Percentiles rank a stretch among this genome's conserved stretches.
phyloP scores from a whole-genome alignment of 1,140 invertebrate species.

The Trachymyrmex cornetzi region DNA sequence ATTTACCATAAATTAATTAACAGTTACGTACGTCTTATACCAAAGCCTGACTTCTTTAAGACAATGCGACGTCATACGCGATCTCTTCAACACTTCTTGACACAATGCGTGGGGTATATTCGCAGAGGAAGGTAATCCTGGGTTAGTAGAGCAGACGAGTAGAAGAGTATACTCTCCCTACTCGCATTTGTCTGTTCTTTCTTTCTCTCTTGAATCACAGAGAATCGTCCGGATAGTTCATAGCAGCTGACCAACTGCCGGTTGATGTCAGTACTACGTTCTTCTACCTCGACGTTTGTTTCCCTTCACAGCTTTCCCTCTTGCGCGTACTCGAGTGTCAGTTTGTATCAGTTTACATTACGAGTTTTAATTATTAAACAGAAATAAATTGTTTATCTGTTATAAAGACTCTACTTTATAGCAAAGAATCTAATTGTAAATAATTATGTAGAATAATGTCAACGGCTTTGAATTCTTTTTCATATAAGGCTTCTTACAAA shows the following conservation, averaged over 20 bases:
- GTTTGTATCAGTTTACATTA: neutral
- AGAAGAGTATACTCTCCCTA: neutral
- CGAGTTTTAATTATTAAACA: neutral
- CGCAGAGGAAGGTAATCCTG: slow-evolving; percentile 17
- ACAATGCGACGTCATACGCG: neutral
- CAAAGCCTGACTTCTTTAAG: slow-evolving; percentile 38
- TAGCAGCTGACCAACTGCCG: slow-evolving; percentile 70
- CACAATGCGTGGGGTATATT: slow-evolving; percentile 33
- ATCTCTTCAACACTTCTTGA: slow-evolving; percentile 27
- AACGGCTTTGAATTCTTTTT: neutral
- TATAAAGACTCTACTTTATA: neutral
- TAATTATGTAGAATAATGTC: too few species aligned
- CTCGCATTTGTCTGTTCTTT: slow-evolving; percentile 25
- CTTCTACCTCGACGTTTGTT: slow-evolving; percentile 35
- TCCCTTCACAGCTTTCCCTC: slow-evolving; percentile 6
- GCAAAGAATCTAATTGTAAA: neutral
- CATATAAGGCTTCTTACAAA: neutral
- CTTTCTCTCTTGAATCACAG: slow-evolving; percentile 60
- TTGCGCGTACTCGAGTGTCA: neutral
- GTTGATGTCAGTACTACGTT: slow-evolving; percentile 72
- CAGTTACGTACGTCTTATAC: neutral
- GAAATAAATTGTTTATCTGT: neutral
- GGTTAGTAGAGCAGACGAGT: slow-evolving; percentile 23
- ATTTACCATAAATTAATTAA: neutral
- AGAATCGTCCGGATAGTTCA: slow-evolving; percentile 60